Conservation (phyloP, 2,113 vertebrate genomes). For the Engraulis encrasicolus region DNA sequence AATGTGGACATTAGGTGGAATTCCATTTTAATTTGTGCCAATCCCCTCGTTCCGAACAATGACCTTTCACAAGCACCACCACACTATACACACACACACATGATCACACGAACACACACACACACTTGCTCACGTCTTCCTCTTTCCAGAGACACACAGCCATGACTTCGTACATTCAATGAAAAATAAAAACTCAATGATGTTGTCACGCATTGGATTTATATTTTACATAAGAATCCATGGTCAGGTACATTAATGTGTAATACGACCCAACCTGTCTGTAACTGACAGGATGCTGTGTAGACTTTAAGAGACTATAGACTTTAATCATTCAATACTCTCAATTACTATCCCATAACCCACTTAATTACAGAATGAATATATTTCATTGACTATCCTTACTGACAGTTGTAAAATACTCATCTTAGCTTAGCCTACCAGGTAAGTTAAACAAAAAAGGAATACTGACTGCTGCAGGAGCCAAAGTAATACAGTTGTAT, state of each 20-base stretch:
- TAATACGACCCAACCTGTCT: neutral
- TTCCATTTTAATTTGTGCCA: constrained; percentile 73
- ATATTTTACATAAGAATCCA: constrained; percentile 14
- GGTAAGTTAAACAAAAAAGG: neutral
- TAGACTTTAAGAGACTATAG: neutral
- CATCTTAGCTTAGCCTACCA: neutral
- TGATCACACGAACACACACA: too few species aligned
- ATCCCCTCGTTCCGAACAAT: constrained; percentile 54
- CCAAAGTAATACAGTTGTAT: neutral
- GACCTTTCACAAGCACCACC: constrained; percentile 40
- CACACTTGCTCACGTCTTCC: constrained; percentile 25
- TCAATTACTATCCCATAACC: neutral
- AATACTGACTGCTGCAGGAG: neutral
- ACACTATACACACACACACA: too few species aligned
- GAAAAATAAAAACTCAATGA: constrained; percentile 12
- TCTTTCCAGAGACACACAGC: constrained; percentile 24
- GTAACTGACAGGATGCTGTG: neutral
- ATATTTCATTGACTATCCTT: neutral
- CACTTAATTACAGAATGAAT: neutral
- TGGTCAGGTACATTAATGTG: neutral
- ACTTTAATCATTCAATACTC: neutral
- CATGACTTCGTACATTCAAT: constrained; percentile 61
- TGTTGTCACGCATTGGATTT: neutral
- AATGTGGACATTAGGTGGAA: constrained; percentile 59
- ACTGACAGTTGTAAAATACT: neutral